These are phyloP conservation scores for Umimayanthus chanpuru DNA, from an alignment of 92 coral and sea anemone species.

Conservation along the genomic window DNA sequence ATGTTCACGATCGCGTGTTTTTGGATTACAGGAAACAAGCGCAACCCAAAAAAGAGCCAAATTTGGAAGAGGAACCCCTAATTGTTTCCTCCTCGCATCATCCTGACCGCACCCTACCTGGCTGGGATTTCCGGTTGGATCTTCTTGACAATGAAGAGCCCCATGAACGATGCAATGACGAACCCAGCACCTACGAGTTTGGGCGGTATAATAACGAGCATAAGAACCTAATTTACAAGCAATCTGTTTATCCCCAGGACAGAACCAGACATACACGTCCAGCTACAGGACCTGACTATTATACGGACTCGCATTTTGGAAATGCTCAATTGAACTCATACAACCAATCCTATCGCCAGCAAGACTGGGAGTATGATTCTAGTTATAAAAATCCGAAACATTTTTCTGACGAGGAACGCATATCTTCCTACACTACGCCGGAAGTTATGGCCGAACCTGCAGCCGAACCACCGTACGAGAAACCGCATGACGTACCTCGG, in stretches of 20 bases:
- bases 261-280: neutral
- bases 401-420: neutral
- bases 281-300: neutral
- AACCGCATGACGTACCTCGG: neutral
- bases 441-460: neutral
- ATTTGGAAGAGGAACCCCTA: conserved; percentile 12
- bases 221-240: neutral
- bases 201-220: neutral
- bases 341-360: neutral
- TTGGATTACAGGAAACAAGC: neutral
- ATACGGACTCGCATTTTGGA: neutral
- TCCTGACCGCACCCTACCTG: conserved; percentile 42
- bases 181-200: neutral
- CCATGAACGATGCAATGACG: neutral
- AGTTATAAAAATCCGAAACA: neutral
- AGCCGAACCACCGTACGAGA: neutral
- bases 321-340: neutral
- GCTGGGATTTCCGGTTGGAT: conserved; percentile 24
- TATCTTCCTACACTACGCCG: neutral
- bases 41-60: neutral
- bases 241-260: neutral
- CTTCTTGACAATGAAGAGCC: neutral
- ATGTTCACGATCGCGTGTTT: neutral
- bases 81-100: conserved; percentile 7
- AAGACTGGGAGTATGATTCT: neutral